These are phyloP conservation scores for Heteronetta atricapilla DNA, from an alignment of 2,113 vertebrate species.

Conservation along the genomic window DNA sequence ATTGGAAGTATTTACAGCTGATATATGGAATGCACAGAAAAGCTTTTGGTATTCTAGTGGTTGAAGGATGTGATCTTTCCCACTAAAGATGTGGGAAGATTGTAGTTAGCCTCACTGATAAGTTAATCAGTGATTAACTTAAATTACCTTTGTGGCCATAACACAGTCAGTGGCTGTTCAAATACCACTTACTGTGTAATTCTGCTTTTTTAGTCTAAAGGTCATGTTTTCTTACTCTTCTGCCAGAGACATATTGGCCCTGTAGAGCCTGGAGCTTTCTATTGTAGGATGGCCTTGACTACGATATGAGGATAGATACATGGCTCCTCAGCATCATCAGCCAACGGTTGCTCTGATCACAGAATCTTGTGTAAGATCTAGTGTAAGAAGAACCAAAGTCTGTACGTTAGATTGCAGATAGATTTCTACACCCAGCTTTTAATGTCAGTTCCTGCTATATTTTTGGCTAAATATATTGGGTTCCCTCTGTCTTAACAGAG, in stretches of 20 bases:
- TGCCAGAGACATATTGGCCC: not conserved
- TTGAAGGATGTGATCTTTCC: not conserved
- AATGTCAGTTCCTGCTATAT: rapidly evolving
- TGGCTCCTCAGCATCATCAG: not conserved
- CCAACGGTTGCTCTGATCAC: not conserved
- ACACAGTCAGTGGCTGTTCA: not conserved
- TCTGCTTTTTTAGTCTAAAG: not conserved
- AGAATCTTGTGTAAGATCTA: not conserved
- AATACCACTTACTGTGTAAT: not conserved
- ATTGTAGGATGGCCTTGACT: not conserved
- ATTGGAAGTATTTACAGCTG: not conserved
- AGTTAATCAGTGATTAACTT: not conserved
- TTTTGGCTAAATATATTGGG: not conserved
- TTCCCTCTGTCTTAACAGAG: not conserved
- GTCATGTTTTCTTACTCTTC: not conserved
- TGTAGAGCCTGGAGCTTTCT: not conserved
- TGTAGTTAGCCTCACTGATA: not conserved
- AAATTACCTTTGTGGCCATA: not conserved
- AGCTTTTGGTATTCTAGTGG: not conserved
- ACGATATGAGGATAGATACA: rapidly evolving
- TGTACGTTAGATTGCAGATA: not conserved
- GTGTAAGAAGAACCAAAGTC: not conserved
- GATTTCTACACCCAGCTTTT: not conserved
- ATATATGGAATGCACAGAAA: not conserved
- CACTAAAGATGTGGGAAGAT: not conserved